Evolutionary conservation across 2,888 invertebrate genomes (phyloP), one percentile per base, ranked within the genome.

Genomic region (Lasioglossum zephyrum): DNA sequence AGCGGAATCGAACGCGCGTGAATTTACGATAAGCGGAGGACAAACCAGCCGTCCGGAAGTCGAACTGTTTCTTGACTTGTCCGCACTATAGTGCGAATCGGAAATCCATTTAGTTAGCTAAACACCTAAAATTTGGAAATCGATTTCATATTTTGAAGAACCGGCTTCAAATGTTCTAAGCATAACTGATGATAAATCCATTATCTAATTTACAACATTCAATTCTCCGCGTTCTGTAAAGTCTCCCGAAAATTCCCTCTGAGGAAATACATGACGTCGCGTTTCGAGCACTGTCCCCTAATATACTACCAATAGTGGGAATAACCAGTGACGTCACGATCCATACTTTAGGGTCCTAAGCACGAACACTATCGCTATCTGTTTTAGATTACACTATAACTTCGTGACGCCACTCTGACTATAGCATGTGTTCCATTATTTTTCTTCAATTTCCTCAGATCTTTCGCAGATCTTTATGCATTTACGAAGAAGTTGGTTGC

Each of bases 31-130:
- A 83, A 82, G 78, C 82, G 79, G 73, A 75, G 83, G 86, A 79
- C 82, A 72, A 90, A 81, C 86, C 84, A 83, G 88, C 79, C 79
- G 81, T 78, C 77, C 85, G 86, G 88, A 90, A 90, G 87, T 77
- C 82, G 82, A 70, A 39, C 60, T 31, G 47, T 72, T 79, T 88
- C 86, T 84, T 88, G 88, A 77, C 66, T 82, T 22, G 75, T 60
- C 63, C 70, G 36, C 53, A 44, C 80, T 63, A 63, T 31, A 11
- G 11, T n/a, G 57, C 57, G 57, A n/a, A 57, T n/a, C 11, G 57
- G 57, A 57, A 57, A n/a, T 4, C 57, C n/a, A 57, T 57, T 57
- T 57, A 57, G 4, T n/a, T 57, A 9, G 11, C 11, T 11, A 1
- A 57, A n/a, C 57, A n/a, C n/a, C 57, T 57, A 22, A 18, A 49